Conservation (phyloP, 1,140 invertebrate genomes). For the Papilio glaucus region DNA sequence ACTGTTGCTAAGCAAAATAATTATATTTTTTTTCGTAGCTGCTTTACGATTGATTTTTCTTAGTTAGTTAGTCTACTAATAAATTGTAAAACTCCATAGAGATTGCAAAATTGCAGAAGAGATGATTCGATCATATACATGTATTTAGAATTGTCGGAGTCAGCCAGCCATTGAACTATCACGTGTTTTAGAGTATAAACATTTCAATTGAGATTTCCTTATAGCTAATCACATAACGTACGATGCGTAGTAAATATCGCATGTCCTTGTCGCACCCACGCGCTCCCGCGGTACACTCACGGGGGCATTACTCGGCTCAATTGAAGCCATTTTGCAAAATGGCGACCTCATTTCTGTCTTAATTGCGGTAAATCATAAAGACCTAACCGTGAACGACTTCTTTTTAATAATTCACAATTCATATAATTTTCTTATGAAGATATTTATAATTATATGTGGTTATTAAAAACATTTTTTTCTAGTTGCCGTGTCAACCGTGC, state of each 20-base stretch:
- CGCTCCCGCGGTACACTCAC: constrained; percentile 30
- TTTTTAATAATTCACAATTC: background rate
- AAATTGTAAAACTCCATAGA: no score
- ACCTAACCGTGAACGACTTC: background rate
- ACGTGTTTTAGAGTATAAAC: background rate
- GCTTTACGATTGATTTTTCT: no score
- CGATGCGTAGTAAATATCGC: constrained; percentile 36
- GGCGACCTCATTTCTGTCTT: constrained; percentile 38
- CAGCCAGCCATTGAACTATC: background rate
- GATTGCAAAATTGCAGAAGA: no score
- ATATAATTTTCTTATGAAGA: background rate
- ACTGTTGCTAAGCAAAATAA: no score
- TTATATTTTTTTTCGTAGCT: no score
- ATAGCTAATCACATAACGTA: constrained; percentile 13
- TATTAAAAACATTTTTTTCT: background rate
- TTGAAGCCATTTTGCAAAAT: constrained; percentile 47
- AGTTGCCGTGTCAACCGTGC: constrained; percentile 13
- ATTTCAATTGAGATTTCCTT: constrained; percentile 2
- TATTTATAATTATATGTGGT: constrained; percentile 1
- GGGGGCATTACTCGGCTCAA: constrained; percentile 12
- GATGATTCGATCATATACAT: no score
- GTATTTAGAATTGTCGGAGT: background rate
- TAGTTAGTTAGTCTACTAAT: no score
- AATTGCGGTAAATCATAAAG: constrained; percentile 17
- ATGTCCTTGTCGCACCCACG: constrained; percentile 60